Conservation (phyloP, 2,888 invertebrate genomes). For the Tinea semifulvella region DNA sequence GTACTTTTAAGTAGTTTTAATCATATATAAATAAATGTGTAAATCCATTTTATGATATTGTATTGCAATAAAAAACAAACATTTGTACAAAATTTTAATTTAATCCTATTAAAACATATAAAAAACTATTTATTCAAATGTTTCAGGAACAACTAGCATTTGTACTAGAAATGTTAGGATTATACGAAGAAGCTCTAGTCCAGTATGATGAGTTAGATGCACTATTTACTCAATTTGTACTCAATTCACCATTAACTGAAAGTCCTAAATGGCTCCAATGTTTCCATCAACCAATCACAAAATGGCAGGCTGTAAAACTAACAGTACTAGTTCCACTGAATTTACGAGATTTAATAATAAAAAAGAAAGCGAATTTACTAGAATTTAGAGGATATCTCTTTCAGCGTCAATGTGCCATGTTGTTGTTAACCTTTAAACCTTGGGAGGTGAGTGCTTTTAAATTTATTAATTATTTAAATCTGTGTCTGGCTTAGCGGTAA, state of each 20-base stretch:
- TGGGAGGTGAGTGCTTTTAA: constrained; percentile 74
- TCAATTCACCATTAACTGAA: constrained; percentile 90
- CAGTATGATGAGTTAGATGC: constrained; percentile 98
- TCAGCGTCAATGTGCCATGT: constrained; percentile 89
- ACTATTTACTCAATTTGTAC: constrained; percentile 94
- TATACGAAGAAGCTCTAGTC: constrained; percentile 93
- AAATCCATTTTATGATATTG: too few relatives aligned
- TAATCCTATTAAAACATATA: too few relatives aligned
- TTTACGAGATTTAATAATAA: constrained; percentile 55
- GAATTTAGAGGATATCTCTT: constrained; percentile 95
- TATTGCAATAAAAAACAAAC: too few relatives aligned
- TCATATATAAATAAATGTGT: too few relatives aligned
- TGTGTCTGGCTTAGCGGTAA: too few relatives aligned
- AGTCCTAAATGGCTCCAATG: constrained; percentile 85
- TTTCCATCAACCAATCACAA: constrained; percentile 81
- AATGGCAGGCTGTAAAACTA: constrained; percentile 84
- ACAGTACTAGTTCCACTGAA: constrained; percentile 68
- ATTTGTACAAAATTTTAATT: too few relatives aligned
- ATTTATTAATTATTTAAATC: neutral
- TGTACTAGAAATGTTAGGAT: constrained; percentile 91
- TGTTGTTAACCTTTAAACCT: constrained; percentile 75
- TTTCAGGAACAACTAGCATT: constrained; percentile 97
- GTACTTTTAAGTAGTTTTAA: too few relatives aligned
- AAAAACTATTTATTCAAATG: too few relatives aligned
- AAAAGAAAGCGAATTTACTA: constrained; percentile 74